Conservation (phyloP, 2,888 invertebrate genomes). For the Caenorhabditis sinica region DNA sequence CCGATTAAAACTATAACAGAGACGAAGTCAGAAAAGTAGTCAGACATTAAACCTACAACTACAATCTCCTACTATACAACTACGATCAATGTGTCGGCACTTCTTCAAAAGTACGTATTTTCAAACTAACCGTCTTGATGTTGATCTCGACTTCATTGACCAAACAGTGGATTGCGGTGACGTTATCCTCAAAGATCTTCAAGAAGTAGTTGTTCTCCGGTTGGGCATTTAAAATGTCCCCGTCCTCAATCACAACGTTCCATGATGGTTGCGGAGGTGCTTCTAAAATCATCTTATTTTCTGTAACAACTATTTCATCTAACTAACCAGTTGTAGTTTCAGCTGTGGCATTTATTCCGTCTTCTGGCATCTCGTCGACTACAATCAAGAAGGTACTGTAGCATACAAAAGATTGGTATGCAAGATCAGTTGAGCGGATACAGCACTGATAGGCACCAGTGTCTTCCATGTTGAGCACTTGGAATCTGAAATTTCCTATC, state of each 20-base stretch:
- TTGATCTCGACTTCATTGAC: conserved; percentile 56
- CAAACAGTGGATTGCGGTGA: conserved; percentile 54
- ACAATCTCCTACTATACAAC: not conserved
- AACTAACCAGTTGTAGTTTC: conserved; percentile 14
- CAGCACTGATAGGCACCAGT: conserved; percentile 59
- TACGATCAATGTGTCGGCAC: not conserved
- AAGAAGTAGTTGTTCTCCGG: conserved; percentile 59
- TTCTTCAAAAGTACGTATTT: not conserved
- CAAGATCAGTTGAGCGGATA: conserved; percentile 53
- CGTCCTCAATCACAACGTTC: conserved; percentile 56
- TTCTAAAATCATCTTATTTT: conserved; percentile 22
- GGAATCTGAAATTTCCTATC: conserved; percentile 44
- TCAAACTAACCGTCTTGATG: conserved; percentile 51
- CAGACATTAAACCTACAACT: too few relatives aligned
- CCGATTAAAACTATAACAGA: too few relatives aligned
- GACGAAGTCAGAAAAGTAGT: too few relatives aligned
- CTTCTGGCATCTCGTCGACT: conserved; percentile 47
- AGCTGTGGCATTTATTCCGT: conserved; percentile 29
- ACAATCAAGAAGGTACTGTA: conserved; percentile 56
- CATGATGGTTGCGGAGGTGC: conserved; percentile 48
- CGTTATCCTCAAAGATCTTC: conserved; percentile 60
- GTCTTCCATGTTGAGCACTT: conserved; percentile 52
- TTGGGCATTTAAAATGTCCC: conserved; percentile 50
- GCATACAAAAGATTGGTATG: conserved; percentile 64
- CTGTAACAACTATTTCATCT: not conserved